Conservation (phyloP, 2,797 vertebrate species). For the Scyliorhinus canicula region DNA sequence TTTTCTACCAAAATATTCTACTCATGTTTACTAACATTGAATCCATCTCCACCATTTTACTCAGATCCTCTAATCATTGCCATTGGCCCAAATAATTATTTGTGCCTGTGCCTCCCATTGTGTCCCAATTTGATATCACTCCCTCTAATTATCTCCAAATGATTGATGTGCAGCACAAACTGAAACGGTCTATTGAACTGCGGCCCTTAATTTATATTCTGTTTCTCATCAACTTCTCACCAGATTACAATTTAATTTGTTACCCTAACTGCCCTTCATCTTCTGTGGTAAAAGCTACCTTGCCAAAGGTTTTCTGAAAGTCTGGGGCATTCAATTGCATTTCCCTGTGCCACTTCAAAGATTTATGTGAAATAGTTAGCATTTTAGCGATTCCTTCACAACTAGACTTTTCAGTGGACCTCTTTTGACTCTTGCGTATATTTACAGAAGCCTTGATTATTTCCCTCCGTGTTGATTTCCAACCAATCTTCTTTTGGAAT, state of each 20-base stretch:
- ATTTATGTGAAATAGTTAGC: background rate
- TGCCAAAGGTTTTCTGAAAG: background rate
- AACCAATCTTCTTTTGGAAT: background rate
- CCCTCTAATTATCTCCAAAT: too few relatives aligned
- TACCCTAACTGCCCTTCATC: background rate
- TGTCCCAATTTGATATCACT: too few relatives aligned
- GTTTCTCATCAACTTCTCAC: too few relatives aligned
- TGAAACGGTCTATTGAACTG: too few relatives aligned
- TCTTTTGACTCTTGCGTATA: background rate
- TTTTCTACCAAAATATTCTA: too few relatives aligned
- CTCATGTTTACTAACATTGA: background rate
- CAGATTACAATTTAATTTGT: background rate
- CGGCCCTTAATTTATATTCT: too few relatives aligned
- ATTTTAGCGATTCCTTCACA: background rate
- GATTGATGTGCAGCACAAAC: too few relatives aligned
- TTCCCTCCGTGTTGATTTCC: background rate
- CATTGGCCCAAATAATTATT: too few relatives aligned
- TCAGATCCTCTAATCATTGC: too few relatives aligned
- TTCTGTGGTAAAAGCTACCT: background rate
- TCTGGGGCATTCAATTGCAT: background rate
- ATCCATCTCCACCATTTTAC: background rate
- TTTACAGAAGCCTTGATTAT: background rate
- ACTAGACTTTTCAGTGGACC: too few relatives aligned
- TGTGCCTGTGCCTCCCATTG: too few relatives aligned
- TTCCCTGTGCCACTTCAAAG: background rate